Conservation (phyloP, 2,113 vertebrate species). For the Apteryx owenii region DNA sequence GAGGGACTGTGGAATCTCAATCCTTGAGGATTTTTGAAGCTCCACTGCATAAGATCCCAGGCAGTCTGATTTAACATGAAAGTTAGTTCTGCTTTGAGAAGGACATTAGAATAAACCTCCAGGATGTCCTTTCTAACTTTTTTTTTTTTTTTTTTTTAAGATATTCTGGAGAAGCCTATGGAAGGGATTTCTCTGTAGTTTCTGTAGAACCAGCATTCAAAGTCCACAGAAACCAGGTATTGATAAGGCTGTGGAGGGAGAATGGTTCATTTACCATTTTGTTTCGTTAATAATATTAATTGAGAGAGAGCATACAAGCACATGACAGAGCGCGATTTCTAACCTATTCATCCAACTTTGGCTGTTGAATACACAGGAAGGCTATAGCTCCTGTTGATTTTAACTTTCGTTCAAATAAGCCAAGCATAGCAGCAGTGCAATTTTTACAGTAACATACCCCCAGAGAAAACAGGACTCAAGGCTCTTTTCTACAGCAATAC, state of each 20-base stretch:
- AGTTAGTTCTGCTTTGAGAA: background rate
- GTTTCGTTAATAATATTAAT: background rate
- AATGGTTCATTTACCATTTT: background rate
- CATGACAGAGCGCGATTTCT: background rate
- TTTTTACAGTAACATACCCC: background rate
- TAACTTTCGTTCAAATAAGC: background rate
- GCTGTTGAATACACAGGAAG: background rate
- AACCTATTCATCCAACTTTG: background rate
- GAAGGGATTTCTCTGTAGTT: background rate
- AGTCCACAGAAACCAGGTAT: background rate
- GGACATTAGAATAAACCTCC: background rate
- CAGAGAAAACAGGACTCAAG: background rate
- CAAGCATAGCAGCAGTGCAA: background rate
- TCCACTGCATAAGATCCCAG: background rate
- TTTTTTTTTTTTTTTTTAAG: background rate
- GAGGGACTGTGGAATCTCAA: background rate
- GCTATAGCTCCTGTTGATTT: background rate
- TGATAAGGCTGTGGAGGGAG: background rate
- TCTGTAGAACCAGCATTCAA: background rate
- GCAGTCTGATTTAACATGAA: background rate
- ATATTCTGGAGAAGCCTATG: background rate
- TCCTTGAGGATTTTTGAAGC: background rate
- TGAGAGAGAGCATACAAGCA: too few relatives aligned
- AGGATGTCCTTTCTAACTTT: background rate
- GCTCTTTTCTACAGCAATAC: background rate